Evolutionary conservation across 53 echinoderm and acorn worm species (phyloP), one percentile per base, ranked within the genome.

Genomic region (Temnopleurus reevesii): DNA sequence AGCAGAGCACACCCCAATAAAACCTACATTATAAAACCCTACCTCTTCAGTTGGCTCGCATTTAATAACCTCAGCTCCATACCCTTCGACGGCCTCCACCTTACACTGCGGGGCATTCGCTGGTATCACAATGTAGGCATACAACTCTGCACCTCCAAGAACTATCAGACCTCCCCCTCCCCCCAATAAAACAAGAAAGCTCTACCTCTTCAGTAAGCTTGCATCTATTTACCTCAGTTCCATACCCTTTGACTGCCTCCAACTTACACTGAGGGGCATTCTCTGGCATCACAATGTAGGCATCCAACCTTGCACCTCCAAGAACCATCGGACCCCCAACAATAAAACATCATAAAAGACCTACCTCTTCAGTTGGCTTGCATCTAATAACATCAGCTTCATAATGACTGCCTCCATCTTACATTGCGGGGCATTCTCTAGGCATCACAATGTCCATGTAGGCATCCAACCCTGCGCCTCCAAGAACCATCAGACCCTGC

Each of bases 381-480:
- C 95, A 91, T 5, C 47, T 24, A 30, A 91, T 83, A 8, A 92
- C 76, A 19, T 77, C 90, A 19, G 93, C 95, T 58, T 93, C 93
- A 47, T 95, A 95, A 1, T 85, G 0, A 95, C 93, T 4, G 93
- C 95, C 38, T 89, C 46, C 45, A 87, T 59, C 59, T 95, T 95
- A 54, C 93, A 93, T 53, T 51, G 83, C 12, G 93, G 95, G 8
- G 95, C 66, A 1, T 17, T 93, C 4, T 64, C 85, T 1, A n/a
- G 93, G 95, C 92, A 95, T 91, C 43, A 95, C n/a, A n/a, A n/a
- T n/a, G n/a, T n/a, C 93, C 9, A 95, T 77, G 34, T 84, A 89
- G 0, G 95, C 92, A 46, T 92, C 44, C 34, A 92, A 19, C 12
- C 89, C 86, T n/a, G n/a, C n/a, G n/a, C n/a, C n/a, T n/a, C n/a